Percentiles rank a stretch among this genome's conserved stretches.
Evolutionary conservation across 2,797 vertebrate genomes (phyloP).

Genomic region (Hoplostethus mediterraneus): DNA sequence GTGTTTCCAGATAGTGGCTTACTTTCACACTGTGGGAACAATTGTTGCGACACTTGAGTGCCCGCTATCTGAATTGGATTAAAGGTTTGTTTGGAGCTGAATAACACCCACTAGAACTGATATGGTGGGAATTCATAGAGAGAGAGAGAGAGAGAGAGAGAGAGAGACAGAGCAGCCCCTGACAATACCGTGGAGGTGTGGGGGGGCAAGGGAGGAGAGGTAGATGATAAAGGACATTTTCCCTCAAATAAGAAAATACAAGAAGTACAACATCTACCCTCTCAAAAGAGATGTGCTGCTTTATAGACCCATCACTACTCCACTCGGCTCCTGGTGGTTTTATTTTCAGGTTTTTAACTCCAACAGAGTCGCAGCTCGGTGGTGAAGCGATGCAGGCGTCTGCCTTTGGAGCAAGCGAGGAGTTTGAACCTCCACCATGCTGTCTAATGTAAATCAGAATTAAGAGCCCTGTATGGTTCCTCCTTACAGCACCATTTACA

Average conservation of each 20-base stretch:
- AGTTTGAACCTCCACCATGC: too few relatives aligned
- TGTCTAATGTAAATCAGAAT: too few relatives aligned
- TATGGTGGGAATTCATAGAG: conserved; percentile 66
- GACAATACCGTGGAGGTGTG: conserved; percentile 33
- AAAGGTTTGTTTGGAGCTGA: conserved; percentile 73
- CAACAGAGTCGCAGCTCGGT: conserved; percentile 38
- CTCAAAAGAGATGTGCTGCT: conserved; percentile 42
- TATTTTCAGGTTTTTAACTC: conserved; percentile 35
- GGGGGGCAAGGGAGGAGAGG: not conserved
- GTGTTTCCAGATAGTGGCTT: conserved; percentile 75
- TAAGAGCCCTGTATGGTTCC: conserved; percentile 12
- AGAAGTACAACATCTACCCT: conserved; percentile 47
- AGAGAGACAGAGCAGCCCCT: conserved; percentile 29
- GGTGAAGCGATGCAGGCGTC: conserved; percentile 24
- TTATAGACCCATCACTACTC: conserved; percentile 61
- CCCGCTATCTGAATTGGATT: conserved; percentile 78
- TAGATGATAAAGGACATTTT: conserved; percentile 38
- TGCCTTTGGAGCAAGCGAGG: conserved; percentile 9
- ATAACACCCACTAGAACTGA: conserved; percentile 65
- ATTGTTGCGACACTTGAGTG: conserved; percentile 78
- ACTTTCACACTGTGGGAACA: conserved; percentile 81
- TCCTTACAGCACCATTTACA: not conserved
- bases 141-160: not conserved
- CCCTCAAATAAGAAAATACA: conserved; percentile 21
- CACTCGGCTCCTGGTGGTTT: conserved; percentile 54